Percentiles rank a stretch among this genome's conserved stretches.
Conservation (phyloP, 2,888 invertebrate species). For the Hyposoter dolosus region DNA sequence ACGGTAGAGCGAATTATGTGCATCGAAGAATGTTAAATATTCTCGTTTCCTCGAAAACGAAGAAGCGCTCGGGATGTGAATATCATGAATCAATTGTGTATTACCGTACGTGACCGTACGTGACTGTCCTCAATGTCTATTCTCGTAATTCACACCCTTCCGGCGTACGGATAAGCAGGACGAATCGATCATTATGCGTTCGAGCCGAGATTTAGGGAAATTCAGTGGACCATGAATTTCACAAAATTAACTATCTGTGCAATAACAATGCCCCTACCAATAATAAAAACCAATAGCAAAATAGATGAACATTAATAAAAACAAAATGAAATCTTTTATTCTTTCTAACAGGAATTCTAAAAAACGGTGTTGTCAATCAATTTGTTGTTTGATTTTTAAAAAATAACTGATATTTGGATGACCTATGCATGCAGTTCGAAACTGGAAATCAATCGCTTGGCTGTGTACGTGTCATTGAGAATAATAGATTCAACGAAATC, state of each 20-base stretch:
- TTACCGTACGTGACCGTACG: constrained; percentile 24
- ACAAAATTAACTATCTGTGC: constrained; percentile 24
- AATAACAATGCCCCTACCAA: constrained; percentile 15
- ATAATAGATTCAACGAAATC: no score
- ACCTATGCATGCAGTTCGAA: no score
- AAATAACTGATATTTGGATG: no score
- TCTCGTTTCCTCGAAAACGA: constrained; percentile 4
- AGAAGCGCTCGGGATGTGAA: neutral
- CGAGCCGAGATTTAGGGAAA: constrained; percentile 51
- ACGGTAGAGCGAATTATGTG: neutral
- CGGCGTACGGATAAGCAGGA: constrained; percentile 61
- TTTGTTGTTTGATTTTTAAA: no score
- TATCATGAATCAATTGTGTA: constrained; percentile 44
- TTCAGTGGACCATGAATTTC: constrained; percentile 55
- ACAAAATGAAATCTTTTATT: neutral
- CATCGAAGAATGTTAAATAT: constrained; percentile 6
- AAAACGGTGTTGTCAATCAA: no score
- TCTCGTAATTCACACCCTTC: constrained; percentile 62
- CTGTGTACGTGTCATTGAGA: no score
- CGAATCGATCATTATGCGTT: constrained; percentile 54
- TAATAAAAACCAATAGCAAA: neutral
- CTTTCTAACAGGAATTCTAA: no score
- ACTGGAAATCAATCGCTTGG: no score
- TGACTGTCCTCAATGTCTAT: constrained; percentile 17
- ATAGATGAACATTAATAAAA: neutral